These are phyloP conservation scores for Sigmodon hispidus DNA, from an alignment of 2,113 vertebrate genomes.

Conservation along the genomic window DNA sequence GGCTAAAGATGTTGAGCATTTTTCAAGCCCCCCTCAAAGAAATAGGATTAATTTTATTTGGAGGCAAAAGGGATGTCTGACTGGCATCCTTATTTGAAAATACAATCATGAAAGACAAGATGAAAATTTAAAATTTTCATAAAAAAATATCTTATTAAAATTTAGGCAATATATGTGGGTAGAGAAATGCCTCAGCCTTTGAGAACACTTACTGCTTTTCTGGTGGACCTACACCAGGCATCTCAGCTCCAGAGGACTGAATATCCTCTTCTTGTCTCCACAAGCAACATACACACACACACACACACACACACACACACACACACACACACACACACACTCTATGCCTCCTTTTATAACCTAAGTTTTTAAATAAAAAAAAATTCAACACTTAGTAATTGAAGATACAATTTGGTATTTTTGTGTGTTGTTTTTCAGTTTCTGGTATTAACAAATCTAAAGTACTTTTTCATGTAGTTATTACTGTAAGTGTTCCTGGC, in stretches of 20 bases:
- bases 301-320: neutral
- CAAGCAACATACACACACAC: neutral
- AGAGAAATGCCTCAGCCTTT: neutral
- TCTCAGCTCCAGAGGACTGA: neutral
- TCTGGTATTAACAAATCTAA: neutral
- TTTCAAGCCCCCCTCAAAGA: too few species aligned
- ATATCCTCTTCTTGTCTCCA: neutral
- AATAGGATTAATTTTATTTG: slow-evolving; percentile 17
- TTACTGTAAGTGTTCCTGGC: too few species aligned
- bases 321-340: neutral
- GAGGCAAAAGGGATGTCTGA: neutral
- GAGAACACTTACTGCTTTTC: neutral
- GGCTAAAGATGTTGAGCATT: too few species aligned
- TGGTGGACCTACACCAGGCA: too few species aligned
- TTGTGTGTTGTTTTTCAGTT: neutral
- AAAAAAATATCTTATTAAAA: slow-evolving; percentile 1
- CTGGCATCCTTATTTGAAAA: slow-evolving; percentile 19
- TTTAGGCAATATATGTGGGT: neutral
- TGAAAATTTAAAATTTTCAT: neutral
- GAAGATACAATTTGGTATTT: neutral
- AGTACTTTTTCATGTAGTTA: neutral
- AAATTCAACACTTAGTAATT: neutral
- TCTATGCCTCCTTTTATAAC: neutral
- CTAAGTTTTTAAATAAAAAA: neutral
- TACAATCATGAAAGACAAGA: neutral